phyloP scores from a whole-genome alignment of 2,113 vertebrate species.

The Lophius piscatorius region DNA sequence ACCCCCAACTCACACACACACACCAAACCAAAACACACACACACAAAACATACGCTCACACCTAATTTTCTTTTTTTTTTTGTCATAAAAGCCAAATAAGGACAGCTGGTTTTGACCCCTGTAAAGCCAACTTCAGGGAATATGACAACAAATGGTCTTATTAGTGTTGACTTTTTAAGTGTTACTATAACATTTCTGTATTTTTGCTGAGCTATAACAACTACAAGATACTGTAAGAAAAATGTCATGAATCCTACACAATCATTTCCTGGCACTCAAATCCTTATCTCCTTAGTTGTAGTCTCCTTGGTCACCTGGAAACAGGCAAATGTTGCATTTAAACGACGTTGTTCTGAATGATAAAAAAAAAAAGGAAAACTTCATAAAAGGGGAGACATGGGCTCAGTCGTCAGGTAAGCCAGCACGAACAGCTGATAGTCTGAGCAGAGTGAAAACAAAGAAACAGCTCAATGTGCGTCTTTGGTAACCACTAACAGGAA shows the following conservation, averaged over 20 bases:
- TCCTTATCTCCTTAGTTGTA: neutral
- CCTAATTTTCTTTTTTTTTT: neutral
- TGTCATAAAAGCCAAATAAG: constrained; percentile 17
- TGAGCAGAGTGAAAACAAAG: constrained; percentile 63
- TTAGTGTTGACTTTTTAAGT: neutral
- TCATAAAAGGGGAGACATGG: fast-evolving
- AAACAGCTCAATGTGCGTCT: constrained; percentile 44
- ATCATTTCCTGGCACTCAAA: neutral
- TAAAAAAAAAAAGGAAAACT: neutral
- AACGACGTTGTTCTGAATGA: neutral
- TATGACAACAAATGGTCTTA: constrained; percentile 5
- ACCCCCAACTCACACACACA: neutral
- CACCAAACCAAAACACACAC: neutral
- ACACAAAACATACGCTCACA: constrained; percentile 11
- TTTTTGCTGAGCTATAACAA: no score
- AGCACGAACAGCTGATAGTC: constrained; percentile 46
- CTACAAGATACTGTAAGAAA: neutral
- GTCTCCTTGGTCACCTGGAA: neutral
- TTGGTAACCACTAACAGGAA: constrained; percentile 52
- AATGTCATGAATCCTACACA: neutral
- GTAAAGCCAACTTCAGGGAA: neutral
- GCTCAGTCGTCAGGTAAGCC: neutral
- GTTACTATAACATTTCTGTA: neutral
- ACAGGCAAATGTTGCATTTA: neutral
- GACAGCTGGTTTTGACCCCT: neutral